Base-by-base conservation (phyloP, 2,888 invertebrate species). In the Synergus japonicus region DNA sequence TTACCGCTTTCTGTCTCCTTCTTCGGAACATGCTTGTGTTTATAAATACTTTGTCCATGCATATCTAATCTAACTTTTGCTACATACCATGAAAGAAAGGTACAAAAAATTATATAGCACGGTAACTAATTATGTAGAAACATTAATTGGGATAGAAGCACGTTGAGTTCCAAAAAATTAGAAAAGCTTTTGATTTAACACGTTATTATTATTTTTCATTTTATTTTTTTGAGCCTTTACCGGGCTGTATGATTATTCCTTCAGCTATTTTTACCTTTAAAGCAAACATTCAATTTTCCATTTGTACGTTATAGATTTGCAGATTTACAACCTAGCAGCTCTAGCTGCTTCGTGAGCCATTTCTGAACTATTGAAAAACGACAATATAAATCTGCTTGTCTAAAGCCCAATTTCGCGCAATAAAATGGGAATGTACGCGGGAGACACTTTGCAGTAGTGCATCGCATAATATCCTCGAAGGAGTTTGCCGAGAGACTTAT, bases 71-170 rank as follows among this genome's bases (percentile, higher is more conserved):
- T 37, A 73, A 54, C 73, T 73, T 73, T 67, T 73, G 22, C 46
- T 69, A 29, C 69, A 69, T 69, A 69, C 69, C 69, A 46, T 13
- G 18, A 41, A 37, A 65, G n/a, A 5, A 9, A 29, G 41, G 7
- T 18, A 22, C 18, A 67, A 67, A 67, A 9, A 44, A 66, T 43
- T 66, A 66, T 43, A 43, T 18, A 66, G 41, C 43, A 66, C 44
- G 41, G 18, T 18, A 18, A 43, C 66, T 66, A 43, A 66, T 66
- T 66, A 66, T 8, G 43, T 84, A 76, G 82, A 85, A 7, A 37
- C 37, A 37, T 37, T 37, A 37, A 37, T 37, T 37, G 0, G 37
- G 37, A 37, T 5, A 37, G 7, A 5, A 7, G 37, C 5, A 37
- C 5, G 5, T 5, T 37, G 7, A 5, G 37, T 37, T 37, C 37